Evolutionary conservation across 2,797 vertebrate species (phyloP), one percentile per base, ranked within the genome.

Genomic region (Enteromius thamalakanensis): DNA sequence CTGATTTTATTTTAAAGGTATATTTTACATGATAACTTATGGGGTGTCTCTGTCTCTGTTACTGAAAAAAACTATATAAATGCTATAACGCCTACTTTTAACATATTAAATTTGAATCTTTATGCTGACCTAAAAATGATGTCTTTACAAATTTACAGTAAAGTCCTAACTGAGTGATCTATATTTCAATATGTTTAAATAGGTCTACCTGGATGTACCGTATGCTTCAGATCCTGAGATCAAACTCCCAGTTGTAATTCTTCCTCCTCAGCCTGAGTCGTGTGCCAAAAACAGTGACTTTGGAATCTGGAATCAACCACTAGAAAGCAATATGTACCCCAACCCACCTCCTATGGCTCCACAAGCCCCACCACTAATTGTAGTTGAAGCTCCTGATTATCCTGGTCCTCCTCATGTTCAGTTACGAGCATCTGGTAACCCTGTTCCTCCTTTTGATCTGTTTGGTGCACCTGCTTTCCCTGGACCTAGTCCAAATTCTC

Each of bases 181-280:
- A 7, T 74, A 62, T 62, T 29, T 58, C 2, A 65, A 55, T 47
- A 14, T 75, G 14, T 84, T 19, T 42, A 5, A 15, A 17, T 89
- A 95, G 94, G 91, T 95, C 6, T 92, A 90, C 86, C 90, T 95
- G 21, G 92, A 94, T 51, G 81, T 95, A 10, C 93, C 93, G 72
- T 95, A 91, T 81, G 90, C 92, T 10, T 87, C 79, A 11, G 91
- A 95, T 84, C 93, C 93, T 47, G 79, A 92, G 88, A 89, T 95
- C 82, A 94, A 94, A 81, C 91, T 95, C 69, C 87, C 91, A 10
- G 84, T 95, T 2, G 79, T 92, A 83, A 86, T 95, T 83, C 86
- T 94, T 69, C 84, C 80, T 42, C 37, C 78, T 58, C 60, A 53
- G 26, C 17, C 69, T 37, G 49, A 34, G 23, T 45, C 45, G 2